phyloP scores from a whole-genome alignment of 1,140 invertebrate species.

The Hermetia illucens region DNA sequence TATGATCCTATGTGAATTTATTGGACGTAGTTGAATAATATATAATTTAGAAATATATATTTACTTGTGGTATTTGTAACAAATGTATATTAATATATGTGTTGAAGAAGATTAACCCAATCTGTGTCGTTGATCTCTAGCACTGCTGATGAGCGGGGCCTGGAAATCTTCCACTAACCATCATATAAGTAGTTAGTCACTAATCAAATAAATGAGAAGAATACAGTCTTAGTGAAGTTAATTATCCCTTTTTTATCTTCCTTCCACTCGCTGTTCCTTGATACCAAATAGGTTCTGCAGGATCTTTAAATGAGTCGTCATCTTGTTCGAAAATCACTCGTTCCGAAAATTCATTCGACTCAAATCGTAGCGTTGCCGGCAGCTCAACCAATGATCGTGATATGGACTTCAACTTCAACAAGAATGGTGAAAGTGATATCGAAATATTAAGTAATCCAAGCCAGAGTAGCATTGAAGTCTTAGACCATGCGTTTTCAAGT shows the following conservation, averaged over 20 bases:
- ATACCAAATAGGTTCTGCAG: slow-evolving; percentile 23
- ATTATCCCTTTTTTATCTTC: too few species aligned
- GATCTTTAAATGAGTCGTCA: slow-evolving; percentile 29
- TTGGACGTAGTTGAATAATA: too few species aligned
- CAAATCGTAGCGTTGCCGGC: slow-evolving; percentile 29
- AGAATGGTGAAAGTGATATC: slow-evolving; percentile 42
- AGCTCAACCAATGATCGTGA: slow-evolving; percentile 25
- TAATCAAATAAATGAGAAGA: slow-evolving; percentile 1
- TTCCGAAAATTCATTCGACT: slow-evolving; percentile 26
- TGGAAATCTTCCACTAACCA: background rate
- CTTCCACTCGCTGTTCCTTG: too few species aligned
- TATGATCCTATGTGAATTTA: too few species aligned
- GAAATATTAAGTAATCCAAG: slow-evolving; percentile 50
- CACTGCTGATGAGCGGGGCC: too few species aligned
- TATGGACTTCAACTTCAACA: slow-evolving; percentile 24
- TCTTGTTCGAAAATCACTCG: slow-evolving; percentile 26
- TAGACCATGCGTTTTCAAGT: slow-evolving; percentile 36
- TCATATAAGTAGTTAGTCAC: background rate
- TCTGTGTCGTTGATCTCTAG: too few species aligned
- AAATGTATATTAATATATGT: too few species aligned
- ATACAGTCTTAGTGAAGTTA: background rate
- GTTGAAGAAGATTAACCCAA: too few species aligned
- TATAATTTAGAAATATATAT: too few species aligned
- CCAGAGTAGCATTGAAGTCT: slow-evolving; percentile 47
- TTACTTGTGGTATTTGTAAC: too few species aligned